Base-by-base conservation (phyloP, 1,140 invertebrate species). In the Artemia franciscana region DNA sequence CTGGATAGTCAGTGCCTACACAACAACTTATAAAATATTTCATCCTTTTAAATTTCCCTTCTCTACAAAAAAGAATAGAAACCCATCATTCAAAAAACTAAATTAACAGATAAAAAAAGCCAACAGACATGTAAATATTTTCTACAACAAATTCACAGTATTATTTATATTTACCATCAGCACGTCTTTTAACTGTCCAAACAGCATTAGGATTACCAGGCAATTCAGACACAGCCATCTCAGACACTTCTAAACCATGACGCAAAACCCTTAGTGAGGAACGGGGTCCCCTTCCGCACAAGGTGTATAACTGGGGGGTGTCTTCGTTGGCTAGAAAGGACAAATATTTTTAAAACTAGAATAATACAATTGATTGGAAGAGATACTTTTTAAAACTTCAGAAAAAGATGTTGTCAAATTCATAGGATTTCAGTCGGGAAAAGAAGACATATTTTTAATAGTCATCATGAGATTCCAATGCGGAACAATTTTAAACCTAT, bases 141-240 rank as follows among this genome's bases (percentile, higher is more conserved):
- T n/a, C n/a, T n/a, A n/a, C n/a, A n/a, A n/a, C n/a, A n/a, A n/a
- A n/a, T n/a, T n/a, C n/a, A 23, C 58, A n/a, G n/a, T n/a, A n/a
- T n/a, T n/a, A n/a, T n/a, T n/a, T n/a, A 27, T 18, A 79, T 80
- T 82, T 75, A 93, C 90, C 92, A 78, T 98, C 95, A 71, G 86
- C 82, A 73, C 91, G 84, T 71, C 86, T 82, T 73, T 96, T 94
- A 1, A 99, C 94, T 27, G 96, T 98, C 96, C 96, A 99, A 5
- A 99, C 96, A 70, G 94, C 94, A 77, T 96, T 98, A 7, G 96
- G 96, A 73, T 94, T 98, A 72, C 94, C 94, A 12, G 96, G 96
- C 65, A 99, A 75, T 74, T 98, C 95, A 58, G 93, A 98, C 3
- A 98, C 93, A 67, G 95, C 96, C 95, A 99, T 98, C 76, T 99